Evolutionary conservation across 1,140 invertebrate species (phyloP).

Genomic region (Macrotrachela quadricornifera): DNA sequence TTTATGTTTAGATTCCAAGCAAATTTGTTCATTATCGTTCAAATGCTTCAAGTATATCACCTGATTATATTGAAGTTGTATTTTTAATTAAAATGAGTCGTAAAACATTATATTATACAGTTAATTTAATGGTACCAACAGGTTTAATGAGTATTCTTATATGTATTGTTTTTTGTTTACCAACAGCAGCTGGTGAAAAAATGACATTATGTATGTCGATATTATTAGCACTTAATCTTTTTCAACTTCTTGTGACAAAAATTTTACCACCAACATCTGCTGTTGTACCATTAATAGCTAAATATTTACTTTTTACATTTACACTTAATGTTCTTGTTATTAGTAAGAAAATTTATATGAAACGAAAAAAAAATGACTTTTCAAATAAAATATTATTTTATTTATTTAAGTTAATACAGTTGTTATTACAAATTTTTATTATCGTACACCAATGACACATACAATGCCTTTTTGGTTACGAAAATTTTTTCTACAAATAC

Average conservation of each 20-base stretch:
- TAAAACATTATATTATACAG: slow-evolving; percentile 96
- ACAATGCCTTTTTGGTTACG: too few species aligned
- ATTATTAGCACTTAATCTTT: slow-evolving; percentile 49
- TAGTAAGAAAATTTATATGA: too few species aligned
- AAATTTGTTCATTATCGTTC: slow-evolving; percentile 12
- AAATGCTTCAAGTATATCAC: slow-evolving; percentile 29
- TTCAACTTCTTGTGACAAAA: slow-evolving; percentile 63
- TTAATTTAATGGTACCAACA: slow-evolving; percentile 92
- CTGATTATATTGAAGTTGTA: slow-evolving; percentile 13
- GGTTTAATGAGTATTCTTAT: slow-evolving; percentile 94
- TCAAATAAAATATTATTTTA: too few species aligned
- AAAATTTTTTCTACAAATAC: too few species aligned
- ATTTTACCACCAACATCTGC: slow-evolving; percentile 94
- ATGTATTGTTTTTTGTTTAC: slow-evolving; percentile 90
- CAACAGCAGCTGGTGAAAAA: slow-evolving; percentile 45
- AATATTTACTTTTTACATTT: slow-evolving; percentile 96
- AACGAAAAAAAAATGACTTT: too few species aligned
- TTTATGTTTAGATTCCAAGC: background rate
- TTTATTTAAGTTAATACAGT: too few species aligned
- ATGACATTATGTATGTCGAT: slow-evolving; percentile 92
- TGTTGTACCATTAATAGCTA: slow-evolving; percentile 89
- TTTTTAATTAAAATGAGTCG: slow-evolving; percentile 63
- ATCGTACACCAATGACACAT: too few species aligned
- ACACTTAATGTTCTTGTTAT: slow-evolving; percentile 82
- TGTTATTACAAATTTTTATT: too few species aligned